Percentiles rank a stretch among this genome's conserved stretches.
Evolutionary conservation across 1,140 invertebrate species (phyloP).

Genomic region (Matsumurasca onukii): DNA sequence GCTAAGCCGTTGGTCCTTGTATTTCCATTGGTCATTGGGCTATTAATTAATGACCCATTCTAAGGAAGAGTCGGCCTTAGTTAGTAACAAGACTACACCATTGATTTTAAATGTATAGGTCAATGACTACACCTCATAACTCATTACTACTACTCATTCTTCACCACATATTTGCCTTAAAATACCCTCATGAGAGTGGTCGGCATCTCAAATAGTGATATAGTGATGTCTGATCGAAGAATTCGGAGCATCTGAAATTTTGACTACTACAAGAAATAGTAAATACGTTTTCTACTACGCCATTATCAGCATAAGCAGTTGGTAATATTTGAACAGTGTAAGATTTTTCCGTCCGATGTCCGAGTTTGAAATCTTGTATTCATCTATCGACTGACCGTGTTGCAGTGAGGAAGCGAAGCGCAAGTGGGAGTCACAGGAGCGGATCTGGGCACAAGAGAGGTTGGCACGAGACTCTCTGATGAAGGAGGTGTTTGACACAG

Average conservation of each 20-base stretch:
- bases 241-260: background rate
- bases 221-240: background rate
- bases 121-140: too few species aligned
- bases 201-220: background rate
- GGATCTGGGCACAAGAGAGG: constrained; percentile 3
- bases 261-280: background rate
- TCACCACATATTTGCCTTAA: too few species aligned
- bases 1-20: too few species aligned
- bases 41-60: too few species aligned
- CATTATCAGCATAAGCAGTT: background rate
- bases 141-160: too few species aligned
- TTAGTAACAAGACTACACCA: too few species aligned
- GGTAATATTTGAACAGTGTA: too few species aligned
- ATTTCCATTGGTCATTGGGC: too few species aligned
- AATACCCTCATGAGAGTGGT: too few species aligned
- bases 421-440: constrained; percentile 1
- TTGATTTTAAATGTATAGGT: too few species aligned
- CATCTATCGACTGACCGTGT: background rate
- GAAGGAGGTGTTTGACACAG: background rate
- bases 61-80: too few species aligned
- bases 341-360: too few species aligned
- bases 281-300: background rate
- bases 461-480: background rate
- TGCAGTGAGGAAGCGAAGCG: constrained; percentile 17
- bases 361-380: background rate